Percentiles rank a stretch among this genome's conserved stretches.
These are phyloP conservation scores for Montipora efflorescens DNA, from an alignment of 64 coral and sea anemone genomes.

Conservation along the genomic window DNA sequence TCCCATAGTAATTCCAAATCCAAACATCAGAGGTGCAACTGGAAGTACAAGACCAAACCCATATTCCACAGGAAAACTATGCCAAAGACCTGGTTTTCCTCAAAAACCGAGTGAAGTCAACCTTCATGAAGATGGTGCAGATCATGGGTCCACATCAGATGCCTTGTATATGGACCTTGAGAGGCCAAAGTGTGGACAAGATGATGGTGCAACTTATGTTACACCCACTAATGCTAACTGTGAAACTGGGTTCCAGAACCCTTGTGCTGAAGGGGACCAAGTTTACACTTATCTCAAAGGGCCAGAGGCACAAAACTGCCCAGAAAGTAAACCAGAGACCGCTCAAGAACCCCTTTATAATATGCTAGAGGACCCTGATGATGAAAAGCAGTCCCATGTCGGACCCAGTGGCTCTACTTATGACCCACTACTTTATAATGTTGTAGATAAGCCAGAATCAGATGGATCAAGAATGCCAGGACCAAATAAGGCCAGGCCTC, in stretches of 20 bases:
- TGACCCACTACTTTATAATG: slow-evolving; percentile 23
- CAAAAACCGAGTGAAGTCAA: neutral
- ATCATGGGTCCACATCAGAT: neutral
- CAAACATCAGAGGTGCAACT: neutral
- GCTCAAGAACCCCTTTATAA: slow-evolving; percentile 12
- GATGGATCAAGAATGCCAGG: neutral
- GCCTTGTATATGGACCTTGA: slow-evolving; percentile 23
- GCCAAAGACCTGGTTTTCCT: neutral
- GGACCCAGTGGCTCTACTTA: neutral
- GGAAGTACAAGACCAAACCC: neutral
- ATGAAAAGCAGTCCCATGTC: neutral
- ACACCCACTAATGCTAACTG: no score
- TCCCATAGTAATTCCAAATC: neutral
- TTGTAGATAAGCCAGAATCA: neutral
- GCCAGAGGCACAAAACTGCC: neutral
- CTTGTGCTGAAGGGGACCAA: neutral
- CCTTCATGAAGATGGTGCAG: slow-evolving; percentile 18
- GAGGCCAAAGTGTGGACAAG: neutral
- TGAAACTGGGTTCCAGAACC: neutral
- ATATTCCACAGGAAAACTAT: neutral
- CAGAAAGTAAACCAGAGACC: neutral
- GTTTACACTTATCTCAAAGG: neutral
- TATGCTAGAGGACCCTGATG: slow-evolving; percentile 11
- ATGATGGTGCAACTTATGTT: neutral
- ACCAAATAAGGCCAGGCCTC: neutral